Evolutionary conservation across 2,888 invertebrate genomes (phyloP).

Genomic region (Oasisia sp.): DNA sequence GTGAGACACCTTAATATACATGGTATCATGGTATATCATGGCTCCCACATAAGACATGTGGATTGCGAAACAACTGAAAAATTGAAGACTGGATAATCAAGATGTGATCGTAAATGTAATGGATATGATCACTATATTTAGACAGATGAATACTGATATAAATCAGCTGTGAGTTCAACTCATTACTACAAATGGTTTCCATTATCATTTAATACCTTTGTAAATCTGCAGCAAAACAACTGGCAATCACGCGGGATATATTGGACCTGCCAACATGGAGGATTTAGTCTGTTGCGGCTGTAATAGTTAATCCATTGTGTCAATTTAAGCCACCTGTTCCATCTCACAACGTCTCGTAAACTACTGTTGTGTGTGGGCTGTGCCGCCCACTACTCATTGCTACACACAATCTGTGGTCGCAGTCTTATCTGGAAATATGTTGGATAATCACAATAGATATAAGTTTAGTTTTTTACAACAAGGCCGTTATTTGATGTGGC

Average conservation of each 20-base stretch:
- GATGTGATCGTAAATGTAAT: no score
- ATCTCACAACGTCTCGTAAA: not conserved
- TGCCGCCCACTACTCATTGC: not conserved
- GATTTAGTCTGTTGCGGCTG: not conserved
- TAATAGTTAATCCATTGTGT: slow-evolving; percentile 5
- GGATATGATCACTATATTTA: not conserved
- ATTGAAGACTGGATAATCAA: no score
- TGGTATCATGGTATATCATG: no score
- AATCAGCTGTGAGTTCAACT: not conserved
- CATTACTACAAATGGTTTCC: not conserved
- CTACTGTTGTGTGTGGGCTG: not conserved
- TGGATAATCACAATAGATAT: not conserved
- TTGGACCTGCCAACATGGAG: not conserved
- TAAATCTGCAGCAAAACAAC: not conserved
- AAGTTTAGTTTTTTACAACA: not conserved
- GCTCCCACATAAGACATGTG: no score
- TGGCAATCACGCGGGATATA: not conserved
- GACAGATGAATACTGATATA: not conserved
- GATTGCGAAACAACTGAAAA: no score
- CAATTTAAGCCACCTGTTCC: not conserved
- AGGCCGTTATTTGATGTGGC: not conserved
- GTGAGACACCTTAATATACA: no score
- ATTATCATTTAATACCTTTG: not conserved
- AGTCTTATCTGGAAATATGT: not conserved
- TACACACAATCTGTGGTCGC: not conserved